Evolutionary conservation across 2,888 invertebrate species (phyloP).

Genomic region (Microplitis deprimator): DNA sequence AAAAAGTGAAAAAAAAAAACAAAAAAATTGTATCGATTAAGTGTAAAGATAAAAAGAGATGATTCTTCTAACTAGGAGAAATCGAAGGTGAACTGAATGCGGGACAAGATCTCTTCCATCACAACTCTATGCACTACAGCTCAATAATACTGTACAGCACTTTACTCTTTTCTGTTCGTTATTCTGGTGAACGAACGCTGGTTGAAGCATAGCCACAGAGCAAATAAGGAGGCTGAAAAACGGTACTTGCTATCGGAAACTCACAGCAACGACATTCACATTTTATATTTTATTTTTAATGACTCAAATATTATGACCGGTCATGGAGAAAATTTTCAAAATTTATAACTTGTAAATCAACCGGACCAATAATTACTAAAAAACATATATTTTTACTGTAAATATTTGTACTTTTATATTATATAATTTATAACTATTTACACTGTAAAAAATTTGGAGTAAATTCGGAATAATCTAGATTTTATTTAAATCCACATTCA

Average conservation of each 20-base stretch:
- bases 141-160: not conserved
- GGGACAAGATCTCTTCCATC: slow-evolving; percentile 5
- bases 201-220: not conserved
- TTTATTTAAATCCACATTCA: no score
- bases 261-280: not conserved
- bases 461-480: no score
- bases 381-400: no score
- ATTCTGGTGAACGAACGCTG: not conserved
- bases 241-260: slow-evolving; percentile 52
- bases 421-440: no score
- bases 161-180: not conserved
- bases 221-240: slow-evolving; percentile 51
- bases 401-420: no score
- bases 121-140: not conserved
- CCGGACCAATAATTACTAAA: no score
- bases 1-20: not conserved
- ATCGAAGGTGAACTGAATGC: slow-evolving; percentile 33
- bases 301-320: not conserved
- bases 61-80: slow-evolving; percentile 21
- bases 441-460: no score
- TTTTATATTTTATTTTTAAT: not conserved
- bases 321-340: not conserved
- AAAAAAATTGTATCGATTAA: not conserved
- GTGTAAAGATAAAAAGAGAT: not conserved
- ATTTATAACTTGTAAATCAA: no score